These are phyloP conservation scores for Hirtodrosophila confusa DNA, from an alignment of 2,888 invertebrate genomes.

Conservation along the genomic window DNA sequence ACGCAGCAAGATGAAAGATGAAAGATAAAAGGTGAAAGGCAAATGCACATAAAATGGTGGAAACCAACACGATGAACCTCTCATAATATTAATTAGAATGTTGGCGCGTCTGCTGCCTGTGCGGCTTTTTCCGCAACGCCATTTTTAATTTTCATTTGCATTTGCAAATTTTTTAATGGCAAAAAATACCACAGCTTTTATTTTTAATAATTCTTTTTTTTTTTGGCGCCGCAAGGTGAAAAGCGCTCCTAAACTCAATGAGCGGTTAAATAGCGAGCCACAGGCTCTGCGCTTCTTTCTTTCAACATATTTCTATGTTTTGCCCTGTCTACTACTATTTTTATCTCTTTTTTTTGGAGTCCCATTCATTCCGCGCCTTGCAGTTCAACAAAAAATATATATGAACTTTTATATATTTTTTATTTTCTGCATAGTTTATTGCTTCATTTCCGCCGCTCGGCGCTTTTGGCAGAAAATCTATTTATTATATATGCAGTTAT, in stretches of 20 bases:
- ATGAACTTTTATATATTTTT: constrained; percentile 16
- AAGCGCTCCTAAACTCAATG: constrained; percentile 45
- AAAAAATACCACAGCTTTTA: constrained; percentile 1
- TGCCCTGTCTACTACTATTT: constrained; percentile 14
- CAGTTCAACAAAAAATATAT: constrained; percentile 34
- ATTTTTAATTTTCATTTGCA: constrained; percentile 36
- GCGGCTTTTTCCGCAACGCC: constrained; percentile 4
- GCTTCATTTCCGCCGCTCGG: constrained; percentile 67
- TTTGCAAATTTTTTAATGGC: constrained; percentile 32
- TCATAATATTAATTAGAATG: constrained; percentile 71
- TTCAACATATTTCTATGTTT: constrained; percentile 4
- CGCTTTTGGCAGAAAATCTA: constrained; percentile 43
- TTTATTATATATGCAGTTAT: constrained; percentile 47
- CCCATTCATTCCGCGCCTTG: constrained; percentile 55
- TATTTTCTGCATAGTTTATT: constrained; percentile 54
- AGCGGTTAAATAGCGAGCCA: constrained; percentile 52
- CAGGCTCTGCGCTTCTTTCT: constrained; percentile 10
- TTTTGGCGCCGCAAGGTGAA: constrained; percentile 47
- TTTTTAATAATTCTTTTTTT: constrained; percentile 17
- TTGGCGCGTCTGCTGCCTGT: constrained; percentile 16
- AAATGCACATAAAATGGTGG: constrained; percentile 28
- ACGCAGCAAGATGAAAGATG: constrained; percentile 3
- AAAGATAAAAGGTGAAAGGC: constrained; percentile 20
- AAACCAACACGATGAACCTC: constrained; percentile 21
- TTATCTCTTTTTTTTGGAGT: constrained; percentile 21